A percentile compares a stretch with the other conserved stretches of the same genome.
Conservation (phyloP, 53 echinoderm and acorn worm species). For the Astropecten irregularis region DNA sequence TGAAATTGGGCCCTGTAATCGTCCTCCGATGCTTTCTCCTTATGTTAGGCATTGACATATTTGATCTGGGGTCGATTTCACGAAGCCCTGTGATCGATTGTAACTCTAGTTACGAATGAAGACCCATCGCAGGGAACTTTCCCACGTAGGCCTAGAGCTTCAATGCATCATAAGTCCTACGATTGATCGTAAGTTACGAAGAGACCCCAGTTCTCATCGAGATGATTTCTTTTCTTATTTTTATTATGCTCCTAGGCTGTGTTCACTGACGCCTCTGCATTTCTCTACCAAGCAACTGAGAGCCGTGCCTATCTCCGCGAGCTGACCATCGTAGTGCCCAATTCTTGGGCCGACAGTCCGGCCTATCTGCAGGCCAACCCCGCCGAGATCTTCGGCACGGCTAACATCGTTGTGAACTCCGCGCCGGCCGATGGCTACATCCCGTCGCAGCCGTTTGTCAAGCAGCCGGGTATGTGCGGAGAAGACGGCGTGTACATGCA, state of each 20-base stretch:
- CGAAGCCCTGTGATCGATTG: too few relatives aligned
- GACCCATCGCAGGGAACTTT: too few relatives aligned
- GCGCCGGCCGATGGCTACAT: constrained; percentile 26
- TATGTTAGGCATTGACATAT: too few relatives aligned
- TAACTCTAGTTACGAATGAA: too few relatives aligned
- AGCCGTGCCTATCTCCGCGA: constrained; percentile 45
- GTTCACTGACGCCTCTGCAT: constrained; percentile 52
- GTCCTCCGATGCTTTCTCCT: too few relatives aligned
- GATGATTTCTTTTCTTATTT: not conserved
- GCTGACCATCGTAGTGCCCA: constrained; percentile 58
- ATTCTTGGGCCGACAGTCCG: constrained; percentile 27
- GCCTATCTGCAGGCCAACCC: not conserved
- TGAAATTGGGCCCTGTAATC: too few relatives aligned
- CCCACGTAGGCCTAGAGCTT: too few relatives aligned
- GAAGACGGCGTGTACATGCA: constrained; percentile 73
- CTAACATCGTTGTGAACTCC: constrained; percentile 9
- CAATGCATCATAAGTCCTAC: too few relatives aligned
- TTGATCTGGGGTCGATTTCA: too few relatives aligned
- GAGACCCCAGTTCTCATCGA: too few relatives aligned
- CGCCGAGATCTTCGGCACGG: not conserved
- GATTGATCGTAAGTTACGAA: too few relatives aligned
- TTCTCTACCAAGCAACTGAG: constrained; percentile 53
- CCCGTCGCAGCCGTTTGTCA: constrained; percentile 65
- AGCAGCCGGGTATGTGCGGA: constrained; percentile 71
- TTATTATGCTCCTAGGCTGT: constrained; percentile 2